Percentiles rank a stretch among this genome's conserved stretches.
Evolutionary conservation across 1,140 invertebrate genomes (phyloP).

Genomic region (Nephotettix cincticeps): DNA sequence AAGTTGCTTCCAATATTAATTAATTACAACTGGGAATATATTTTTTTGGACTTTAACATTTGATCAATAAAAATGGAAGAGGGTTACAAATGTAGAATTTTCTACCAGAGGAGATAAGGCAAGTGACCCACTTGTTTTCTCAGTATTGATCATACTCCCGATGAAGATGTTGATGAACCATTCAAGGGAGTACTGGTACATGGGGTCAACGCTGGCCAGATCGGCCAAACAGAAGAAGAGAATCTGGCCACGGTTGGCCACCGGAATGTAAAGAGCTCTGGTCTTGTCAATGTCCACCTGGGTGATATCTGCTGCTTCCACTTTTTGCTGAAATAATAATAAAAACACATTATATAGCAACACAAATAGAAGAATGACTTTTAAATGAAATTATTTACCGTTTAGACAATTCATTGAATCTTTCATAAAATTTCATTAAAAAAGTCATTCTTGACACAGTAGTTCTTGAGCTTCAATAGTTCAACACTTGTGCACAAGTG

Average conservation of each 20-base stretch:
- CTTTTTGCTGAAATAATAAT: slow-evolving; percentile 56
- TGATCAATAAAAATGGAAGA: too few species aligned
- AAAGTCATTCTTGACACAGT: too few species aligned
- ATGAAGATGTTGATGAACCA: slow-evolving; percentile 73
- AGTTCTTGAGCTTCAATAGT: too few species aligned
- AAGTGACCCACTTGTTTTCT: slow-evolving; percentile 53
- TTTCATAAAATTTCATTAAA: too few species aligned
- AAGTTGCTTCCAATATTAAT: too few species aligned
- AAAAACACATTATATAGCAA: background rate
- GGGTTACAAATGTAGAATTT: too few species aligned
- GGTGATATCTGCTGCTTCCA: slow-evolving; percentile 59
- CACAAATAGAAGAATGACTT: slow-evolving; percentile 44
- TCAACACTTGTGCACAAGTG: too few species aligned
- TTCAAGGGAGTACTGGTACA: slow-evolving; percentile 77
- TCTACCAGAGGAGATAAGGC: too few species aligned
- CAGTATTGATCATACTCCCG: slow-evolving; percentile 64
- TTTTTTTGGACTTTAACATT: too few species aligned
- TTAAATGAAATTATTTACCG: too few species aligned
- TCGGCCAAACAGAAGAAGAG: slow-evolving; percentile 73
- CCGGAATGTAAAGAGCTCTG: slow-evolving; percentile 66
- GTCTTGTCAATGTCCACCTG: slow-evolving; percentile 66
- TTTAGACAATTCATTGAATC: too few species aligned
- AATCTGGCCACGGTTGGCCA: slow-evolving; percentile 68
- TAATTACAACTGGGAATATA: too few species aligned
- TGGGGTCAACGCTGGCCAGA: slow-evolving; percentile 68